Percentiles rank a stretch among this genome's conserved stretches.
These are phyloP conservation scores for Drosophila kambysellisi DNA, from an alignment of 2,888 invertebrate genomes.

Conservation along the genomic window DNA sequence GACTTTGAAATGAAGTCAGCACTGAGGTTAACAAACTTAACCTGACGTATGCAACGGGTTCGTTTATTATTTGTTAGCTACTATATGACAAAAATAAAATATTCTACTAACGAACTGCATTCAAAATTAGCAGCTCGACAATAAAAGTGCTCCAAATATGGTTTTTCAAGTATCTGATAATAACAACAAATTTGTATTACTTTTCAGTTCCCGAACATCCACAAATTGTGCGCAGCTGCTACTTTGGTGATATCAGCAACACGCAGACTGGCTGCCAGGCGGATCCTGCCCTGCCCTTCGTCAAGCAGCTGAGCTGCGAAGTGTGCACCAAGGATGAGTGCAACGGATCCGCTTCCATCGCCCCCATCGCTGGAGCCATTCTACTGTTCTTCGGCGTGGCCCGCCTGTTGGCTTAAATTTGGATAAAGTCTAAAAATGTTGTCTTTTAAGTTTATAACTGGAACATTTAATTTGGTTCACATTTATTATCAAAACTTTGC, in stretches of 20 bases:
- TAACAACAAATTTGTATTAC: background rate
- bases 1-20: slow-evolving; percentile 13
- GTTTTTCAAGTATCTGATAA: background rate
- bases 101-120: slow-evolving; percentile 3
- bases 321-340: slow-evolving; percentile 81
- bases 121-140: slow-evolving; percentile 16
- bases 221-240: slow-evolving; percentile 74
- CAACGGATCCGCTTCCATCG: slow-evolving; percentile 74
- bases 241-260: slow-evolving; percentile 78
- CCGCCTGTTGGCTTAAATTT: slow-evolving; percentile 73
- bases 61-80: slow-evolving; percentile 37
- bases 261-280: slow-evolving; percentile 75
- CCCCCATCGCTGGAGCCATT: slow-evolving; percentile 76
- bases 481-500: slow-evolving; percentile 7
- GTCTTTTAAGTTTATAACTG: background rate
- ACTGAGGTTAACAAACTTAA: background rate
- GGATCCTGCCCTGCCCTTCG: slow-evolving; percentile 76
- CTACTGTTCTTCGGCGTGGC: slow-evolving; percentile 79
- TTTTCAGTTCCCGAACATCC: slow-evolving; percentile 62
- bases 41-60: slow-evolving; percentile 14
- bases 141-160: background rate
- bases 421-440: background rate
- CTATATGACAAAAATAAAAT: slow-evolving; percentile 1
- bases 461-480: slow-evolving; percentile 5
- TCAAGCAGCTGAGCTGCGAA: slow-evolving; percentile 80